Evolutionary conservation across 2,113 vertebrate genomes (phyloP).

Genomic region (Anser cygnoides): DNA sequence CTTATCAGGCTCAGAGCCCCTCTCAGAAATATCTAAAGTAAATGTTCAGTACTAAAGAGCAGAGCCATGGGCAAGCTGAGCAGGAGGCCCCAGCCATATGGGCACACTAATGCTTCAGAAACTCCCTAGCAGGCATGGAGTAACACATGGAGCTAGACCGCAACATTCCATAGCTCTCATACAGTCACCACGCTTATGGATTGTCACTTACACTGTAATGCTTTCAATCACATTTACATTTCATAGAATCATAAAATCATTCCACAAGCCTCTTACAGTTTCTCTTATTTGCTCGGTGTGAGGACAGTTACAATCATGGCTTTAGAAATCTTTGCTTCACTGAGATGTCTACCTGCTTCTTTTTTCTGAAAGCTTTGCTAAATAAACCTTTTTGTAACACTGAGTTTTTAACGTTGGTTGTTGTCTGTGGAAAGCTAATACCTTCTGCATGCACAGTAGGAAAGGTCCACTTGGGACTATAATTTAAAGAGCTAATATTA

Average conservation of each 20-base stretch:
- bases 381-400: background rate
- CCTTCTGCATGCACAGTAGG: background rate
- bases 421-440: background rate
- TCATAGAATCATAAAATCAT: background rate
- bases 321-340: background rate
- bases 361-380: background rate
- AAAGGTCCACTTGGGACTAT: background rate
- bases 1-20: background rate
- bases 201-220: background rate
- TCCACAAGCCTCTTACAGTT: rapidly evolving
- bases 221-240: rapidly evolving
- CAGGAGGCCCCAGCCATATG: background rate
- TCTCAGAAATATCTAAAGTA: background rate
- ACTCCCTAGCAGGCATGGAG: background rate
- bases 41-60: background rate
- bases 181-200: background rate
- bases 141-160: background rate
- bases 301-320: background rate
- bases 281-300: background rate
- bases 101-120: background rate
- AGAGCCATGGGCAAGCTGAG: background rate
- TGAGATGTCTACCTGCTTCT: background rate
- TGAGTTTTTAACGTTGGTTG: background rate
- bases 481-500: background rate
- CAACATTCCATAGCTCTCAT: background rate